Percentiles rank a stretch among this genome's conserved stretches.
Evolutionary conservation across 1,140 invertebrate genomes (phyloP).

Genomic region (Nebria ingens): DNA sequence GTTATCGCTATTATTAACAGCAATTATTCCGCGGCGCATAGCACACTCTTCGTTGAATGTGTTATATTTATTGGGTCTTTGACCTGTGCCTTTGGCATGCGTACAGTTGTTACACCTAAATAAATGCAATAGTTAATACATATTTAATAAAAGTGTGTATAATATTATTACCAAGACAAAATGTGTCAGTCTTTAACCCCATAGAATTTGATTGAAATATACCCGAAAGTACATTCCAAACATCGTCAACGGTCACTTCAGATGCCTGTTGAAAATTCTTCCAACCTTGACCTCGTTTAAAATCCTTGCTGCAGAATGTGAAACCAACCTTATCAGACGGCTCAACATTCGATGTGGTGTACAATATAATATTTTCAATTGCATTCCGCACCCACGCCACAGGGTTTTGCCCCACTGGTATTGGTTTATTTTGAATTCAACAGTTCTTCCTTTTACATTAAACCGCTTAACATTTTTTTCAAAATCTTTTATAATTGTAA

Average conservation of each 20-base stretch:
- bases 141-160: too few relatives aligned
- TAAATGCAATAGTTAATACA: too few relatives aligned
- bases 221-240: neutral
- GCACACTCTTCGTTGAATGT: conserved; percentile 12
- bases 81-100: neutral
- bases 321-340: neutral
- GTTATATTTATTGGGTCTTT: conserved; percentile 3
- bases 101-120: too few relatives aligned
- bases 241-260: neutral
- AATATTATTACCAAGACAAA: neutral
- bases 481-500: too few relatives aligned
- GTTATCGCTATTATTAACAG: conserved; percentile 14
- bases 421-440: neutral
- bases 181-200: neutral
- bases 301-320: neutral
- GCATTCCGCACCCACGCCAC: neutral
- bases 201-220: neutral
- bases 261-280: neutral
- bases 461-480: too few relatives aligned
- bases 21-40: conserved; percentile 10
- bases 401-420: neutral
- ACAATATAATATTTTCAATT: neutral
- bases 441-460: too few relatives aligned
- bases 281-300: neutral
- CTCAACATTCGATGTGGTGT: neutral